Base-by-base conservation (phyloP, 2,113 vertebrate species). In the Casuarius casuarius region DNA sequence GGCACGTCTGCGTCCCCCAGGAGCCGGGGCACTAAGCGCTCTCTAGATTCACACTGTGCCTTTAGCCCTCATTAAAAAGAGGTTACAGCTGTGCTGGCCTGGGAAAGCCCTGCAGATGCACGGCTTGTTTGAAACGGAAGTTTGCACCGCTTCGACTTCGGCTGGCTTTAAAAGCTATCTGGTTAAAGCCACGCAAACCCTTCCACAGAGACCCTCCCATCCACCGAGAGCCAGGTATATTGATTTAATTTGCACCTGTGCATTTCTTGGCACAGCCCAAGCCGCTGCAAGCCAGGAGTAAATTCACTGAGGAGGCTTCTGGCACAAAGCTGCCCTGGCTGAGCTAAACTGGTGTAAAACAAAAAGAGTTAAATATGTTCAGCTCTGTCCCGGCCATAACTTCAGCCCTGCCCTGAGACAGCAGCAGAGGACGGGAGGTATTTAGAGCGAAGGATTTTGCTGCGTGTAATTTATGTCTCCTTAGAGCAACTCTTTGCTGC, bases 241-340 rank as follows among this genome's bases (percentile, higher is more conserved):
- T 90, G 92, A 86, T 94, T 93, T 90, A 84, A 96, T 96, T 95
- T 92, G 86, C 95, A 97, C 96, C 95, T 97, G 92, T 75, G 65
- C 79, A 9, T 84, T 94, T 90, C 62, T 96, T 96, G 95, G 95
- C 88, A 48, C 51, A 42, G 68, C 38, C 46, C 0, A 0, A 31
- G 82, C 49, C 1, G 2, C 12, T 1, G 75, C 63, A 51, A 86
- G 95, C 93, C 94, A 96, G 96, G 49, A 89, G 42, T 56, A 68
- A 87, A 92, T 87, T 91, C 91, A 72, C 66, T 87, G 38, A 72
- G 84, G 93, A 95, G 84, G 51, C 48, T 94, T 92, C 91, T 95
- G 96, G 93, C 89, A 89, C 31, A 58, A 91, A 89, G 84, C 91
- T 95, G 89, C 77, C 93, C 84, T 9, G 33, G 88, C 85, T 95